Base-by-base conservation (phyloP, 2,888 invertebrate genomes). In the Metalampra italica region DNA sequence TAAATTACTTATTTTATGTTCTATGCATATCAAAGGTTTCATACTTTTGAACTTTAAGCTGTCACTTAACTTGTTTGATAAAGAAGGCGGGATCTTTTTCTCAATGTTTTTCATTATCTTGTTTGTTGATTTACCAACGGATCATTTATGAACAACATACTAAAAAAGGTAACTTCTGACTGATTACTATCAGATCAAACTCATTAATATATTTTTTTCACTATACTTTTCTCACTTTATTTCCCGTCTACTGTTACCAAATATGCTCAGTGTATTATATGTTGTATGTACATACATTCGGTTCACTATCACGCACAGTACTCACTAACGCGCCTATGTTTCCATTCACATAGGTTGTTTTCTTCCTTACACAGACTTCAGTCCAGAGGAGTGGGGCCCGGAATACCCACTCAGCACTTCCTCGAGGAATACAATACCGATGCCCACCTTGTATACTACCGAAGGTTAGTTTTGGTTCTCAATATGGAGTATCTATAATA, bases 381-480 rank as follows among this genome's bases (percentile, higher is more conserved):
- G 89, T 65, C 87, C 91, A 9, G 92, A 92, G 75, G 92, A 92
- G 66, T 92, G 92, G 92, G 91, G 92, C 11, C 91, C 92, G 0
- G 92, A 92, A 74, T 92, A 88, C 71, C 92, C 92, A 34, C 80
- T 92, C 53, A 90, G 77, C 65, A 75, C 72, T 43, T 82, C 81
- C 0, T 78, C 83, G 8, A 75, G 91, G 59, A 91, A 91, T 77
- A 90, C 92, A 52, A 91, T 95, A 62, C 96, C 95, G 5, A 94
- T 96, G 92, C 94, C 96, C 0, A 95, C 95, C 0, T 88, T 96
- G 30, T 95, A 95, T 76, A 95, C 92, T 59, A 94, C 94, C 43
- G 94, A 95, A 89, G 90, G 92, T 91, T 82, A 78, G 70, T 51
- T 46, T 55, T 49, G 0, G n/a, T 11, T n/a, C 12, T 7, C 9